Percentiles rank a stretch among this genome's conserved stretches.
Evolutionary conservation across 2,113 vertebrate genomes (phyloP).

Genomic region (Motacilla tschutschensis): DNA sequence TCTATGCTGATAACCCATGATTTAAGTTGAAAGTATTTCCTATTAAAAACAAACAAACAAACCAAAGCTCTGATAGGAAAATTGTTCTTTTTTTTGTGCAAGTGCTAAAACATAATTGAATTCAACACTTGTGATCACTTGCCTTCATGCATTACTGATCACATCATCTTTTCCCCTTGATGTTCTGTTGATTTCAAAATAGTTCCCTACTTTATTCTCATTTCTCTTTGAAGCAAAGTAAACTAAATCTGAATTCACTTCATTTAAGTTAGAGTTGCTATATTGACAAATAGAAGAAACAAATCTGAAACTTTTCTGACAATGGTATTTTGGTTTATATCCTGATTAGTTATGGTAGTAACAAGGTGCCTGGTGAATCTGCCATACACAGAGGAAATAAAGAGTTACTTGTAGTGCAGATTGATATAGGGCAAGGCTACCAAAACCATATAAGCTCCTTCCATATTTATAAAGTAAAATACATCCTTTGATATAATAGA

Average conservation of each 20-base stretch:
- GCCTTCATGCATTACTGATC: slow-evolving; percentile 49
- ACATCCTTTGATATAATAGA: neutral
- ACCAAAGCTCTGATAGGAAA: slow-evolving; percentile 41
- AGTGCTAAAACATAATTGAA: slow-evolving; percentile 66
- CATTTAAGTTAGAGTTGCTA: neutral
- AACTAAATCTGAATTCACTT: slow-evolving; percentile 9
- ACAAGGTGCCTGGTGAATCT: neutral
- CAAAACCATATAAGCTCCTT: neutral
- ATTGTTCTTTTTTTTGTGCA: neutral
- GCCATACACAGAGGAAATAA: neutral
- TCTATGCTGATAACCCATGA: slow-evolving; percentile 57
- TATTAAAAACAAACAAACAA: slow-evolving; percentile 50
- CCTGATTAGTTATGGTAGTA: neutral
- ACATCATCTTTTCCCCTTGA: slow-evolving; percentile 5
- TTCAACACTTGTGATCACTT: slow-evolving; percentile 49
- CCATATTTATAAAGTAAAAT: neutral
- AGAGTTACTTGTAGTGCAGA: neutral
- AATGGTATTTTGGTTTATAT: neutral
- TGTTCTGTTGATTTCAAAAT: slow-evolving; percentile 26
- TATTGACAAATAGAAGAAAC: neutral
- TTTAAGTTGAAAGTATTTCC: slow-evolving; percentile 70
- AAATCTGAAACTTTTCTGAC: neutral
- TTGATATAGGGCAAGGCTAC: neutral
- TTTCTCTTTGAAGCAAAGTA: neutral
- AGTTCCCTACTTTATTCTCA: neutral